Base-by-base conservation (phyloP, 2,797 vertebrate genomes). In the Capromys pilorides region DNA sequence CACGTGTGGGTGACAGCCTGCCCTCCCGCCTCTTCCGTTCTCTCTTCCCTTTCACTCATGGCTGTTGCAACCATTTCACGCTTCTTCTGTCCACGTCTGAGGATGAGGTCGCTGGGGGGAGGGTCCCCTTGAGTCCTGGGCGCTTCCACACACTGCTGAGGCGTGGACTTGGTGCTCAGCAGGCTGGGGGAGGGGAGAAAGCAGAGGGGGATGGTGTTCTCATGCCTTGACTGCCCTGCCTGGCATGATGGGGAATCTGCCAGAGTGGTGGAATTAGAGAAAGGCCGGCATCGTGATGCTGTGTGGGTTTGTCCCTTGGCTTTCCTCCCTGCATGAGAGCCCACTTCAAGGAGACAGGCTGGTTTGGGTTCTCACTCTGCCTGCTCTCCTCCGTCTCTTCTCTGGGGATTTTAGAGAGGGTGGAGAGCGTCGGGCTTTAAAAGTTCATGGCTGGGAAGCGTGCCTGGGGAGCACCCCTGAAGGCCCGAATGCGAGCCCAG, bases 11-110 rank as follows among this genome's bases (percentile, higher is more conserved):
- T 83, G 88, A 54, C 84, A 22, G 57, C 90, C 90, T 93, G 93
- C 90, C 95, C 69, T 51, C 33, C 84, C 36, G 1, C 71, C 84
- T 80, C 49, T 41, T 62, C 41, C 10, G 4, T n/a, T 16, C 91
- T 66, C 21, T 49, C 82, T 49, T 77, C 67, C 86, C 89, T 78
- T 14, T 87, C 90, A 31, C 88, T 93, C 93, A 95, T 90, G 67
- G 83, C 86, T 79, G 89, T 66, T 90, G 96, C 95, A 89, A 88
- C 86, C 97, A 97, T 97, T 97, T 96, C 97, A 97, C 1, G 95
- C 96, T 89, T 83, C 96, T 89, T 88, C 82, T 57, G 90, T 95
- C 90, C 66, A 39, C n/a, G 16, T 54, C 51, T 1, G 26, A 82
- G 92, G 92, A 90, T 62, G 59, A 86, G 79, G 73, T 86, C 69